Evolutionary conservation across 1,140 invertebrate genomes (phyloP), one percentile per base, ranked within the genome.

Genomic region (Brachionus asplanchnoidis): DNA sequence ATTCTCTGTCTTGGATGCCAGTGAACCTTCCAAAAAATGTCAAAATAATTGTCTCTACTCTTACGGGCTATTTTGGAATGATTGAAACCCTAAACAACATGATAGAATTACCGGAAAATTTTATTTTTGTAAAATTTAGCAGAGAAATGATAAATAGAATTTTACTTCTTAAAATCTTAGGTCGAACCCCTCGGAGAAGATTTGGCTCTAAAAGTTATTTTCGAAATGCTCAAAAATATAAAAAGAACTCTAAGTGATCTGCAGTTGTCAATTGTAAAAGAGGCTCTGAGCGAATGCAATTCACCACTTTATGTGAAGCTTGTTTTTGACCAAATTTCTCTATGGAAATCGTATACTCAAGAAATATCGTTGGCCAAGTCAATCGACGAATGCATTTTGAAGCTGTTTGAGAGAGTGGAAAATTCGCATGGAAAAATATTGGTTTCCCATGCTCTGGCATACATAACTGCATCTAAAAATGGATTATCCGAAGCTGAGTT

Each of bases 341-440:
- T 95, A 82, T 99, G 97, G 97, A 93, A 96, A 70, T 98, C 96
- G 85, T 99, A 98, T 88, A 97, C 95, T 0, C 93, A 95, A 85
- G 95, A 96, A 86, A 97, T 95, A 0, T 93, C 95, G 87, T 90
- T 98, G 46, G 95, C 96, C 0, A 95, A 94, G 32, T 97, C 95
- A 6, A 96, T 99, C 0, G 97, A 97, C 94, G 96, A 98, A 88
- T 96, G 94, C 14, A 99, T 99, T 86, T 97, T 97, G 93, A 95
- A 97, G 93, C 90, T 98, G 1, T 97, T 97, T 88, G 95, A 97
- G 87, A 92, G 95, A 86, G 96, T 97, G 85, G 96, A 97, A 90
- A 95, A 90, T 17, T 88, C 94, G 91, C 96, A 98, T 87, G 96
- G 96, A 1, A 93, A 95, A 84, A 93, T 96, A 1, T 89, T 98